Evolutionary conservation across 1,140 invertebrate species (phyloP).

Genomic region (Tribolium madens): DNA sequence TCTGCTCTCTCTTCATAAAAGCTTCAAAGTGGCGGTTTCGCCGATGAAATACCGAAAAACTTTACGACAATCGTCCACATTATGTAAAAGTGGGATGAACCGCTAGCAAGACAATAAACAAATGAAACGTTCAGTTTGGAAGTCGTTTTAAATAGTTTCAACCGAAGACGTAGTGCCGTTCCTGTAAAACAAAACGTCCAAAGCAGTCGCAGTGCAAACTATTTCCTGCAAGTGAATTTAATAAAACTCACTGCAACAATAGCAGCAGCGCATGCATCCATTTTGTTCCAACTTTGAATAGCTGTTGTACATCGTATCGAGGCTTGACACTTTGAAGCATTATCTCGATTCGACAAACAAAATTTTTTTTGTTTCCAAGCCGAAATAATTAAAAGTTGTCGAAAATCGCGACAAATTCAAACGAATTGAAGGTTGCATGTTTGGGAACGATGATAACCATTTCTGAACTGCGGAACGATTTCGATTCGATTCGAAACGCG

Average conservation of each 20-base stretch:
- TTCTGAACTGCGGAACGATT: conserved; percentile 21
- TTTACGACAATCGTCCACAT: not conserved
- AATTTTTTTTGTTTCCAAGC: not conserved
- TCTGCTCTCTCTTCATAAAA: not conserved
- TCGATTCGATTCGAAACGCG: conserved; percentile 34
- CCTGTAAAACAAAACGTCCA: not conserved
- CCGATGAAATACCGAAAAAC: not conserved
- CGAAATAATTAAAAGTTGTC: too few species aligned
- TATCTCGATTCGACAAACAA: not conserved
- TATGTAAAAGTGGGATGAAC: conserved; percentile 1
- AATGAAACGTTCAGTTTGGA: not conserved
- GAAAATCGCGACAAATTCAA: not conserved
- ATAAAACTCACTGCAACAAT: conserved; percentile 3
- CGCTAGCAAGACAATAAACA: not conserved
- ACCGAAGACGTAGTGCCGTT: conserved; percentile 2
- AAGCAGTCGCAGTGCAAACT: not conserved
- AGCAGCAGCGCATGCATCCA: not conserved
- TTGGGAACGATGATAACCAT: conserved; percentile 13
- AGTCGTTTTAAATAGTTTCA: not conserved
- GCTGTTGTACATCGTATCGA: not conserved
- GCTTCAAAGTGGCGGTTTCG: not conserved
- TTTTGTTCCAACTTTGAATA: not conserved
- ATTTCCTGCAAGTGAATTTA: not conserved
- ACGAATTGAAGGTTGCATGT: conserved; percentile 13
- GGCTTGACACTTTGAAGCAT: conserved; percentile 8